A percentile compares a stretch with the other conserved stretches of the same genome.
Conservation (phyloP, 2,113 vertebrate genomes). For the Odontesthes bonariensis region DNA sequence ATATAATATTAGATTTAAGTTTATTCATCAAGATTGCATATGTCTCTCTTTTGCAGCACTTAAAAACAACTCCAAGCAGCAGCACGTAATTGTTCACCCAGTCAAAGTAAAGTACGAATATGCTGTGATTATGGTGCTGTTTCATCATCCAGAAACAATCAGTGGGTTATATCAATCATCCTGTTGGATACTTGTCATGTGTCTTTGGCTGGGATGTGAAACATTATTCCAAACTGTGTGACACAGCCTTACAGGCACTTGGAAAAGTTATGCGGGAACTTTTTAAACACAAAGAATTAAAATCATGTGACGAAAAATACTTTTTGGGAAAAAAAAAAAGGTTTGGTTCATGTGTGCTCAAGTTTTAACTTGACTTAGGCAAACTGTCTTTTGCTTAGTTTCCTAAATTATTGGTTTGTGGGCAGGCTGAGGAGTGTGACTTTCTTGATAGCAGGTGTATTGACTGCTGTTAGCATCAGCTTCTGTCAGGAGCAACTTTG, state of each 20-base stretch:
- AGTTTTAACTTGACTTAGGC: background rate
- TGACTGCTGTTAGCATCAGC: slow-evolving; percentile 50
- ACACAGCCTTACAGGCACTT: no score
- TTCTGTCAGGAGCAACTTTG: slow-evolving; percentile 44
- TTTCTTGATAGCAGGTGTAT: background rate
- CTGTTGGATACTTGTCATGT: slow-evolving; percentile 28
- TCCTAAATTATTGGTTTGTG: background rate
- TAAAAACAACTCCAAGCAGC: background rate
- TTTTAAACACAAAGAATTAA: no score
- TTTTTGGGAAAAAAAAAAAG: background rate
- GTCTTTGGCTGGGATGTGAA: slow-evolving; percentile 56
- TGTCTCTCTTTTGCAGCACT: no score
- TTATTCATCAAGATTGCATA: no score
- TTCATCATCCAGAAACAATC: slow-evolving; percentile 61
- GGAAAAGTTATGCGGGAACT: no score
- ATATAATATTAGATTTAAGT: no score
- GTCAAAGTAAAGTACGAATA: slow-evolving; percentile 11
- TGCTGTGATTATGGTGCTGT: slow-evolving; percentile 20
- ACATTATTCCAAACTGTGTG: slow-evolving; percentile 48
- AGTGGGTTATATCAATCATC: slow-evolving; percentile 58
- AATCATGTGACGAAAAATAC: background rate
- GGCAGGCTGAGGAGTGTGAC: background rate
- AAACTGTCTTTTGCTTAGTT: background rate
- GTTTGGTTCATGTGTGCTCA: background rate
- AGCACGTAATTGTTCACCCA: slow-evolving; percentile 22